phyloP scores from a whole-genome alignment of 2,888 invertebrate genomes.

The Achlya flavicornis region DNA sequence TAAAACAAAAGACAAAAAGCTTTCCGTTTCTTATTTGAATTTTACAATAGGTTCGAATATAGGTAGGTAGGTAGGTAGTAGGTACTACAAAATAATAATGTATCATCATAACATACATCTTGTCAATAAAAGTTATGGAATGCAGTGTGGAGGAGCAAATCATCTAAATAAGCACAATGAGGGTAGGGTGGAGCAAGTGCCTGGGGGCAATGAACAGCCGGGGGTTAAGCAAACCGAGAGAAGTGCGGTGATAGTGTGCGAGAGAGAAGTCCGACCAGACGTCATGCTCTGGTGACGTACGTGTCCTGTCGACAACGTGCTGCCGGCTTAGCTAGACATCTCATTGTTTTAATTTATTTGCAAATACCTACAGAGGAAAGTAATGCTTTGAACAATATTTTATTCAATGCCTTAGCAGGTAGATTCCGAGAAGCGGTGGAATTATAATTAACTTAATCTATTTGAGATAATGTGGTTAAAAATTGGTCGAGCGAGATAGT shows the following conservation, averaged over 20 bases:
- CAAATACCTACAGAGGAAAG: constrained; percentile 22
- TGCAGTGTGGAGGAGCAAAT: constrained; percentile 32
- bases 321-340: constrained; percentile 39
- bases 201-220: constrained; percentile 61
- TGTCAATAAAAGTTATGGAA: constrained; percentile 15
- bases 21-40: not conserved
- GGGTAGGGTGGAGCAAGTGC: constrained; percentile 51
- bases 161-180: constrained; percentile 51
- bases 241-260: constrained; percentile 44
- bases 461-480: not conserved
- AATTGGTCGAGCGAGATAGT: not conserved
- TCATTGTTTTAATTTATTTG: constrained; percentile 49
- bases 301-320: constrained; percentile 57
- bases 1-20: not conserved
- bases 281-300: constrained; percentile 74
- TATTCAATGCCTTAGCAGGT: not conserved
- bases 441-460: not conserved
- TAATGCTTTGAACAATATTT: not conserved
- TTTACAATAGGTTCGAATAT: not conserved
- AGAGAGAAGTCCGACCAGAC: constrained; percentile 53
- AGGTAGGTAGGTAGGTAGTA: not conserved
- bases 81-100: not conserved
- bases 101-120: not conserved
- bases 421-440: not conserved
- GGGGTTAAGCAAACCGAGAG: constrained; percentile 50